Evolutionary conservation across 1,140 invertebrate genomes (phyloP), one percentile per base, ranked within the genome.

Genomic region (Hycleus cichorii): DNA sequence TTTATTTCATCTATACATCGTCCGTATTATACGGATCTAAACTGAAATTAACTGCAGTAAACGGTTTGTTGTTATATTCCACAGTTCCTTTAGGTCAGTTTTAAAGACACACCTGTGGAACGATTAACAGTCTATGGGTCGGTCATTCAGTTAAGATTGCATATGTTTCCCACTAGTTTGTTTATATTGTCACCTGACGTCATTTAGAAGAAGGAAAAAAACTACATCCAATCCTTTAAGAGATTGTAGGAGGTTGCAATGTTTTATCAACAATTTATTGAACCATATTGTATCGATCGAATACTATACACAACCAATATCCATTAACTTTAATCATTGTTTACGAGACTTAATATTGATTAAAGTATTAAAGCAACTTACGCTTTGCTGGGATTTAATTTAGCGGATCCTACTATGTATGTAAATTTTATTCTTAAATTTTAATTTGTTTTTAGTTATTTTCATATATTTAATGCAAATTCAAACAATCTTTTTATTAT

Each of bases 361-460:
- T 64, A 64, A 64, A 64, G 59, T 61, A 61, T 57, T 43, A 58
- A 58, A 48, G 56, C 58, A 60, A 57, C 58, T 60, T 54, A 64
- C 54, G 53, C 58, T 58, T 62, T 62, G 56, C 51, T 47, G 44
- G 56, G 56, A 61, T 58, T 61, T 60, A 63, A 59, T 63, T 60
- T 58, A 54, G 54, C 49, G 55, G 51, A 60, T 57, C 46, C 58
- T 53, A 58, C 55, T 64, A 61, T 64, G 59, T 61, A 64, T 64
- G 59, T 64, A 58, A 64, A 64, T 64, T 61, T 64, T 64, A 64
- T 64, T 64, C 62, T 61, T 64, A 64, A 64, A 64, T 57, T 61
- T 61, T 61, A 64, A 64, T 64, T 61, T 64, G 49, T 56, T 64
- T 61, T 57, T 62, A 58, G 55, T 62, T 62, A 58, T 62, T 62